Evolutionary conservation across 2,113 vertebrate species (phyloP), one percentile per base, ranked within the genome.

Genomic region (Octodon degus): DNA sequence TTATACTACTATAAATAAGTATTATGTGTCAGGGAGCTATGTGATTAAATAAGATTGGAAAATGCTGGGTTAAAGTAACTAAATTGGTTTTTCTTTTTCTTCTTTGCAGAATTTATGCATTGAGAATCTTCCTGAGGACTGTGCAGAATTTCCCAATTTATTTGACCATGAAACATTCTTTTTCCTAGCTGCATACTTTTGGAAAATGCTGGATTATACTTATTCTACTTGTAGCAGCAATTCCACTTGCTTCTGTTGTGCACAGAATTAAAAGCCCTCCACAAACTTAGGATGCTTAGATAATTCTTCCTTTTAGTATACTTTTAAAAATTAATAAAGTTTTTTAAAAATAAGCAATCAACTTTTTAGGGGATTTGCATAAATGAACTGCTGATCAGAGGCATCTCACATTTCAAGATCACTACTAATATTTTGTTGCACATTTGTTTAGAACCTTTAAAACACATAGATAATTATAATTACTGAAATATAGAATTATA

Each of bases 1-100:
- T 92, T 92, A 84, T 37, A 85, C 47, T 85, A 37, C 65, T 55
- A 37, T 58, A 92, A 86, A 77, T 67, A 81, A 70, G n/a, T 37
- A 32, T 47, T 84, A 17, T 19, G 1, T 76, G 47, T 87, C 40
- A 90, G 47, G 79, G 43, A 80, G 24, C 32, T 74, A n/a, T 24
- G 6, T 86, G 63, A 92, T 67, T n/a, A 93, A 79, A 62, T 79
- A 58, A 88, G 63, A 67, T 72, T 74, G 43, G 87, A 79, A 91
- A 95, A 68, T 58, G 7, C 60, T 67, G 30, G 62, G 12, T 60
- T 55, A 84, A 87, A 27, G 2, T 22, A 91, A 91, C 53, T 80
- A 79, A 72, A 90, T 5, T 83, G 27, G 20, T 40, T 90, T 86
- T 63, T 47, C 30, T 25, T 47, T 79, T 88, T 76, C 37, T 89